A percentile compares a stretch with the other conserved stretches of the same genome.
phyloP scores from a whole-genome alignment of 2,797 vertebrate genomes.

The Leptoclinus maculatus region DNA sequence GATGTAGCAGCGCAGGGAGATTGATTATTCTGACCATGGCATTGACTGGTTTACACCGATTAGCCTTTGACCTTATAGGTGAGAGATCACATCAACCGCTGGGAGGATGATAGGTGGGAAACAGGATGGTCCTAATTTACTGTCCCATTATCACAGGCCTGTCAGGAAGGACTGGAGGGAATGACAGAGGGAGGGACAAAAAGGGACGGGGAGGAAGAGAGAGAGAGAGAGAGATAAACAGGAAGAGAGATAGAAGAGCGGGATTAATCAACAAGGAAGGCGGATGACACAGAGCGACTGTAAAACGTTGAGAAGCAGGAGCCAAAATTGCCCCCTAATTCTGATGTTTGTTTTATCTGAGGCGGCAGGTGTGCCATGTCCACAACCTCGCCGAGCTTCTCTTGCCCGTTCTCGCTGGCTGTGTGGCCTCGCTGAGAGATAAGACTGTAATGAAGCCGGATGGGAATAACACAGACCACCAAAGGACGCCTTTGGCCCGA shows the following conservation, averaged over 20 bases:
- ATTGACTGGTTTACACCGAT: slow-evolving; percentile 67
- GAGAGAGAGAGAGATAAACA: neutral
- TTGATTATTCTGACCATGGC: slow-evolving; percentile 74
- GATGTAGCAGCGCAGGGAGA: slow-evolving; percentile 60
- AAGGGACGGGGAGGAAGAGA: neutral
- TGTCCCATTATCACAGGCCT: slow-evolving; percentile 73
- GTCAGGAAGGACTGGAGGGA: slow-evolving; percentile 61
- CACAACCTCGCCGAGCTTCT: slow-evolving; percentile 54
- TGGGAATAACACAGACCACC: slow-evolving; percentile 74
- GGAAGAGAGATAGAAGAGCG: slow-evolving; percentile 17
- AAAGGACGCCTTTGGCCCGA: slow-evolving; percentile 63
- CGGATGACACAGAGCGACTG: slow-evolving; percentile 19
- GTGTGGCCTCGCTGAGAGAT: slow-evolving; percentile 72
- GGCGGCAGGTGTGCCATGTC: slow-evolving; percentile 77
- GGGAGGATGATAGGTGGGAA: slow-evolving; percentile 57
- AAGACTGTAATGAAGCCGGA: slow-evolving; percentile 81
- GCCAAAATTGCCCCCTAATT: slow-evolving; percentile 69
- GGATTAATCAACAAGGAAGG: slow-evolving; percentile 61
- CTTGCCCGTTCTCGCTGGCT: slow-evolving; percentile 59
- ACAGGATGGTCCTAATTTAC: slow-evolving; percentile 74
- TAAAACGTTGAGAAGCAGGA: slow-evolving; percentile 34
- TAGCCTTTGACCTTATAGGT: slow-evolving; percentile 74
- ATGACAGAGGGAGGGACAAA: slow-evolving; percentile 32
- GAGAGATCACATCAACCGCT: slow-evolving; percentile 69
- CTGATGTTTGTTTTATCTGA: slow-evolving; percentile 83